These are phyloP conservation scores for Heliconius hewitsoni DNA, from an alignment of 1,140 invertebrate species.

Conservation along the genomic window DNA sequence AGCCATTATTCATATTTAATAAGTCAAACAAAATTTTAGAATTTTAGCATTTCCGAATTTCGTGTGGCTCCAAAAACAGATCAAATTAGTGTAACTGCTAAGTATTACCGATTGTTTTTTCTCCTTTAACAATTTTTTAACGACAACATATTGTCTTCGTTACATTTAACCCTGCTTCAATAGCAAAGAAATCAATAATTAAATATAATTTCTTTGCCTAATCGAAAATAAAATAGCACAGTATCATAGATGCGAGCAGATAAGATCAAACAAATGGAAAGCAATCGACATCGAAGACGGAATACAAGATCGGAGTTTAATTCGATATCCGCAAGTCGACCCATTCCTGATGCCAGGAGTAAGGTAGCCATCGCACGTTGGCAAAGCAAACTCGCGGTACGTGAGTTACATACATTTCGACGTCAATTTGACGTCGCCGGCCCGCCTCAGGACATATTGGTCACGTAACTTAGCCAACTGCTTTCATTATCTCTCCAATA, in stretches of 20 bases:
- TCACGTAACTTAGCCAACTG: conserved; percentile 61
- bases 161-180: neutral
- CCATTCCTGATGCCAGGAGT: conserved; percentile 52
- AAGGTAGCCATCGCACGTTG: conserved; percentile 66
- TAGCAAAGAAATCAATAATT: neutral
- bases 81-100: too few relatives aligned
- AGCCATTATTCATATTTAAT: too few relatives aligned
- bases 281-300: conserved; percentile 22
- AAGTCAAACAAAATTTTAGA: too few relatives aligned
- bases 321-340: conserved; percentile 64
- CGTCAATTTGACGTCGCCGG: conserved; percentile 47
- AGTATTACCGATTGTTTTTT: too few relatives aligned
- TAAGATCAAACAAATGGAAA: conserved; percentile 3
- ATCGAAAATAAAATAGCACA: neutral
- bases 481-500: conserved; percentile 58
- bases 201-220: neutral
- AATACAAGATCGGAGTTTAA: conserved; percentile 55
- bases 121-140: too few relatives aligned
- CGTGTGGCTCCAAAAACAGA: too few relatives aligned
- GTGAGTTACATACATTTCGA: conserved; percentile 66
- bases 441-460: conserved; percentile 57
- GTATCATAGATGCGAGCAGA: neutral
- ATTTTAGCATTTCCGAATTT: too few relatives aligned
- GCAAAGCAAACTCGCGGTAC: conserved; percentile 68
- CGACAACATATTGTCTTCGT: too few relatives aligned